phyloP scores from a whole-genome alignment of 1,140 invertebrate genomes.

The Panagrolaimus sp. region DNA sequence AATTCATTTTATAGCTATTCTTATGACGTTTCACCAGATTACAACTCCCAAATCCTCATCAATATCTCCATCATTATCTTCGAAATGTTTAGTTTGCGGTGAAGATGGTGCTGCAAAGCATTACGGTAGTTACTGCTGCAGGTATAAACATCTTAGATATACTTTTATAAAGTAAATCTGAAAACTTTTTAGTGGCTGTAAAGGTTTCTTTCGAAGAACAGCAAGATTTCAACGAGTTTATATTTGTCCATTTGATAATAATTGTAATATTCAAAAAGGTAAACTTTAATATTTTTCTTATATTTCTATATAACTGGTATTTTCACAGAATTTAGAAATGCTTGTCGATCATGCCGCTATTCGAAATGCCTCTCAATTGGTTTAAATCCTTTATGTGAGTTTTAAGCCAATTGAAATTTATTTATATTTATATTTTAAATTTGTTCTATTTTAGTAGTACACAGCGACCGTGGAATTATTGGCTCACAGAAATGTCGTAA shows the following conservation, averaged over 20 bases:
- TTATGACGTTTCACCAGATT: too few relatives aligned
- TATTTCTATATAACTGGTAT: background rate
- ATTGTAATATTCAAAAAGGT: conserved; percentile 11
- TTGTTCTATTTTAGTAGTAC: background rate
- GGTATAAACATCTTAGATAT: too few relatives aligned
- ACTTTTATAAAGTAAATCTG: too few relatives aligned
- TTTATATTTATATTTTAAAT: too few relatives aligned
- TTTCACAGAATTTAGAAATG: conserved; percentile 10
- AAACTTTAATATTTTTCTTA: background rate
- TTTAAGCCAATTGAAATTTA: too few relatives aligned
- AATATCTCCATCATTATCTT: too few relatives aligned
- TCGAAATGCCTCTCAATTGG: background rate
- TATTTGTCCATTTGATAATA: background rate
- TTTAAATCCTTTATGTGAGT: conserved; percentile 4
- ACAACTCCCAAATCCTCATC: too few relatives aligned
- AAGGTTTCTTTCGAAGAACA: conserved; percentile 4
- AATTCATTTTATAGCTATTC: too few relatives aligned
- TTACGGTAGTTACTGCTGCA: conserved; percentile 6
- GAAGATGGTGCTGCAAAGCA: conserved; percentile 3
- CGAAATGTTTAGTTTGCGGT: background rate
- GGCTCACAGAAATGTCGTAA: background rate
- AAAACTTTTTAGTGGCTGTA: conserved; percentile 3
- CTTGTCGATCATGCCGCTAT: background rate
- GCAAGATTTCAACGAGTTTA: conserved; percentile 9
- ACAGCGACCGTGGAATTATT: background rate